phyloP scores from a whole-genome alignment of 1,140 invertebrate genomes.

The Leptinotarsa lineolata region DNA sequence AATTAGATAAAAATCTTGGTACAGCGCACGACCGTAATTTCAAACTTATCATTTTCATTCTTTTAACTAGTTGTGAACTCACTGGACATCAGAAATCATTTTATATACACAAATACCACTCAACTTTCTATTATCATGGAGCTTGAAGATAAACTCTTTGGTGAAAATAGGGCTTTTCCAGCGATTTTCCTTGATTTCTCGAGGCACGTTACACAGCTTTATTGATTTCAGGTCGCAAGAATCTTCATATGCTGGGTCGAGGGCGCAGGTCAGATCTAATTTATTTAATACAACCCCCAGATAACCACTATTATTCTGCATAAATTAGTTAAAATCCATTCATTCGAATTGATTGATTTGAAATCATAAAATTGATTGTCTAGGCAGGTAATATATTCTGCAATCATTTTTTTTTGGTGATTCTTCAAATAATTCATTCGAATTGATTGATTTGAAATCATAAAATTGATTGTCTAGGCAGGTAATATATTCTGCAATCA shows the following conservation, averaged over 20 bases:
- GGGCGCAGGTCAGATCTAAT: constrained; percentile 16
- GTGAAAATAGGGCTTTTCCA: constrained; percentile 2
- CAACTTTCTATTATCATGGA: background rate
- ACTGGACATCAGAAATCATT: background rate
- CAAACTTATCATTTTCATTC: constrained; percentile 7
- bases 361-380: too few species aligned
- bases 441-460: too few species aligned
- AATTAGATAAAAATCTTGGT: constrained; percentile 1
- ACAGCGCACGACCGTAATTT: background rate
- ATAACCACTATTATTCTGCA: background rate
- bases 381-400: too few species aligned
- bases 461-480: too few species aligned
- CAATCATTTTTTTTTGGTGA: too few species aligned
- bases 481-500: too few species aligned
- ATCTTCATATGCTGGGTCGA: constrained; percentile 5
- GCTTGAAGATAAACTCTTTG: background rate
- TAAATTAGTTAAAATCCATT: background rate
- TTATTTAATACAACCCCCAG: constrained; percentile 11
- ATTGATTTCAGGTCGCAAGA: constrained; percentile 18
- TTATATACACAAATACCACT: background rate
- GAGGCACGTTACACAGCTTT: constrained; percentile 26
- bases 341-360: too few species aligned
- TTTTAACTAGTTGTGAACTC: background rate
- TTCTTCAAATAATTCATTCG: too few species aligned
- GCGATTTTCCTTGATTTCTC: constrained; percentile 18